Evolutionary conservation across 2,888 invertebrate species (phyloP).

Genomic region (Clitarchus hookeri): DNA sequence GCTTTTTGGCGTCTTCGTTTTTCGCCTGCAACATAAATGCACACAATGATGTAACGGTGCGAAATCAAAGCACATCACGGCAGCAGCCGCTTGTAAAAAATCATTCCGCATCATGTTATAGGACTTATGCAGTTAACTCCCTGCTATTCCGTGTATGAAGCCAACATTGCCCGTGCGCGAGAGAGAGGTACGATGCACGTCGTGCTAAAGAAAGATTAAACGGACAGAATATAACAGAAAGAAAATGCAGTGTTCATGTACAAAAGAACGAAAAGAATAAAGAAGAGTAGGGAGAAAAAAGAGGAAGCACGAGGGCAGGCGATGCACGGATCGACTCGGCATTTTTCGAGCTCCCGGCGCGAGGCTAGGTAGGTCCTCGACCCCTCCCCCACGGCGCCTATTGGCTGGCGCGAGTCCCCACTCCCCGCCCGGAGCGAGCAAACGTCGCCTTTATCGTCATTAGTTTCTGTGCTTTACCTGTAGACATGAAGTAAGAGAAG

Average conservation of each 20-base stretch:
- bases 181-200: background rate
- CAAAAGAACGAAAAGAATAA: background rate
- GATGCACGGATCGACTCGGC: constrained; percentile 3
- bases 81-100: background rate
- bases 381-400: constrained; percentile 35
- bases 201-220: background rate
- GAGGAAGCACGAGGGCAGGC: constrained; percentile 27
- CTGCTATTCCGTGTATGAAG: background rate
- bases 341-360: constrained; percentile 36
- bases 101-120: background rate
- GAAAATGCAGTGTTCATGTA: background rate
- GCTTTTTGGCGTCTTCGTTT: constrained; percentile 72
- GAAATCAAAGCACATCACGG: background rate
- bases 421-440: background rate
- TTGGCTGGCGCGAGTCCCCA: constrained; percentile 29
- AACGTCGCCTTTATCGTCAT: background rate
- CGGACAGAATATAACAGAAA: background rate
- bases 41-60: background rate
- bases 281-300: constrained; percentile 37
- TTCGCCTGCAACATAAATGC: constrained; percentile 47
- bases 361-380: constrained; percentile 38
- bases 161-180: background rate
- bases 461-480: background rate
- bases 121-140: background rate
- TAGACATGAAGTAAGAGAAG: background rate